Evolutionary conservation across 1,140 invertebrate genomes (phyloP).

Genomic region (Vanessa atalanta): DNA sequence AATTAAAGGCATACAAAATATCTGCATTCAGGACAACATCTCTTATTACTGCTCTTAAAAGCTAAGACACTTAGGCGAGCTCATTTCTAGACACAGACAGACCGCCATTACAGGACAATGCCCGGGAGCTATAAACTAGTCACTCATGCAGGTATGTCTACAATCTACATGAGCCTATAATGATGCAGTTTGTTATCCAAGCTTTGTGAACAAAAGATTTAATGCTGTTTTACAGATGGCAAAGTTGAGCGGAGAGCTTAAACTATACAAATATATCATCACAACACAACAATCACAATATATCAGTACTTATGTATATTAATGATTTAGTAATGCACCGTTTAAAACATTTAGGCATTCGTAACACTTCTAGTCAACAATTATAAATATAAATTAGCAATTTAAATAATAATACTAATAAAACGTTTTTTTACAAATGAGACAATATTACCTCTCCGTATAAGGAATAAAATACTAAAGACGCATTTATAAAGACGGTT

Average conservation of each 20-base stretch:
- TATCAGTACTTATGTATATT: too few species aligned
- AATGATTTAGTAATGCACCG: too few species aligned
- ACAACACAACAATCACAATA: too few species aligned
- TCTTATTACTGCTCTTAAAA: conserved; percentile 12
- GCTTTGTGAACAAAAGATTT: neutral
- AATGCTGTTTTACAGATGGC: neutral
- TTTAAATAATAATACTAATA: too few species aligned
- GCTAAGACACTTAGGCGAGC: conserved; percentile 6
- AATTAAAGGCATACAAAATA: neutral
- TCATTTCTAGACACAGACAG: conserved; percentile 31
- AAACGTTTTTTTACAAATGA: too few species aligned
- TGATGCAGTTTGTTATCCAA: conserved; percentile 31
- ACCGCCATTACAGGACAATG: conserved; percentile 37
- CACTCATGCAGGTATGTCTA: conserved; percentile 31
- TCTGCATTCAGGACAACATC: neutral
- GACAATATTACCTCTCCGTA: neutral
- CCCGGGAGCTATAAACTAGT: conserved; percentile 41
- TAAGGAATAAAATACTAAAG: neutral
- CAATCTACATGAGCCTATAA: conserved; percentile 22
- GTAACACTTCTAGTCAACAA: too few species aligned
- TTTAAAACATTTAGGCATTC: too few species aligned
- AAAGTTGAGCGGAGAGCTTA: neutral
- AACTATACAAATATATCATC: neutral
- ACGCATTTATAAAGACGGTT: conserved; percentile 22
- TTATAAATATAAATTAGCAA: too few species aligned